These are phyloP conservation scores for Hemaris fuciformis DNA, from an alignment of 2,888 invertebrate species.

Conservation along the genomic window DNA sequence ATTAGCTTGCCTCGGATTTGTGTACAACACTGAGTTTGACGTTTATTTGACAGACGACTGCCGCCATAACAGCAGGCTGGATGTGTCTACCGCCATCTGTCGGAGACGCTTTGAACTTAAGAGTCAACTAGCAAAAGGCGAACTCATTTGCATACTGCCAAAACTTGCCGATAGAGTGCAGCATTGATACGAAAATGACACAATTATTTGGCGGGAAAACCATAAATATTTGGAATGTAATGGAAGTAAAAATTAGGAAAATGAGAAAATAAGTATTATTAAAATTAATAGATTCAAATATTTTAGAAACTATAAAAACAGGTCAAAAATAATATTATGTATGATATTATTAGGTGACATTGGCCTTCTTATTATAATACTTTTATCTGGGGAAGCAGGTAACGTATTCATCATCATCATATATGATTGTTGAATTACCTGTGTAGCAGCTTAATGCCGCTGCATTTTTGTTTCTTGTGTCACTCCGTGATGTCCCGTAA, in stretches of 20 bases:
- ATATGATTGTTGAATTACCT: too few species aligned
- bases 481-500: slow-evolving; percentile 28
- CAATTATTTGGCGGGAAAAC: slow-evolving; percentile 23
- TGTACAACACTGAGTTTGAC: slow-evolving; percentile 59
- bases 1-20: slow-evolving; percentile 75
- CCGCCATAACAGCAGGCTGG: slow-evolving; percentile 37
- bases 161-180: slow-evolving; percentile 41
- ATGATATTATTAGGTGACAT: too few species aligned
- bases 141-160: slow-evolving; percentile 52
- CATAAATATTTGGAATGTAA: too few species aligned
- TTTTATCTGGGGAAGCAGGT: too few species aligned
- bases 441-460: slow-evolving; percentile 77
- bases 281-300: too few species aligned
- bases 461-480: slow-evolving; percentile 58
- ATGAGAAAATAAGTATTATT: background rate
- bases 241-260: background rate
- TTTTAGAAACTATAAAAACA: too few species aligned
- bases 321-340: too few species aligned
- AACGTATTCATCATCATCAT: too few species aligned
- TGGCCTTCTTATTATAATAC: too few species aligned
- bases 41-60: slow-evolving; percentile 39
- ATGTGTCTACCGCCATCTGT: slow-evolving; percentile 60
- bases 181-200: background rate
- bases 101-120: slow-evolving; percentile 26
- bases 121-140: slow-evolving; percentile 16